A percentile compares a stretch with the other conserved stretches of the same genome.
These are phyloP conservation scores for Arge pagana DNA, from an alignment of 2,888 invertebrate species.

Conservation along the genomic window DNA sequence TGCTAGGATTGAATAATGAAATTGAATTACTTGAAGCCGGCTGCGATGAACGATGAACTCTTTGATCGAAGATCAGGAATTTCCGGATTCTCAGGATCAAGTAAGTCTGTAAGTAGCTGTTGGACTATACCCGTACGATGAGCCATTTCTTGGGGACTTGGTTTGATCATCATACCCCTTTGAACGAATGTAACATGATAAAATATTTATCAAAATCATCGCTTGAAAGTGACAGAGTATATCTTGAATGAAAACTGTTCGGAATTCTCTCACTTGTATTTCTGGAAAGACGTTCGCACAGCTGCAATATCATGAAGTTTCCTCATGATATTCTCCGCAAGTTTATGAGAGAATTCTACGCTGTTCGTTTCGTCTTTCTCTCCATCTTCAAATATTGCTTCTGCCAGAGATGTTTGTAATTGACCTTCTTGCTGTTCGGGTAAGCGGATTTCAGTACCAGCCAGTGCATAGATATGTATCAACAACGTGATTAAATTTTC, in stretches of 20 bases:
- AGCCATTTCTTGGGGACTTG: conserved; percentile 60
- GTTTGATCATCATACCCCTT: conserved; percentile 60
- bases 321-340: conserved; percentile 49
- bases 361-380: conserved; percentile 49
- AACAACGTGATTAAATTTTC: conserved; percentile 66
- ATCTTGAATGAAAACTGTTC: background rate
- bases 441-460: conserved; percentile 64
- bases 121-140: conserved; percentile 64
- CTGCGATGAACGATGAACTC: conserved; percentile 65
- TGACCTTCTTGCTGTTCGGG: conserved; percentile 61
- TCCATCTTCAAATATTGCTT: conserved; percentile 66
- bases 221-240: background rate
- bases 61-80: conserved; percentile 65
- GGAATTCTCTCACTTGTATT: conserved; percentile 55
- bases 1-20: background rate
- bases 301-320: conserved; percentile 54
- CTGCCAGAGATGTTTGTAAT: conserved; percentile 60
- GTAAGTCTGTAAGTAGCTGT: conserved; percentile 65
- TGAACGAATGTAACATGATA: conserved; percentile 35
- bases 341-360: conserved; percentile 50
- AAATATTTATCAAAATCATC: conserved; percentile 29
- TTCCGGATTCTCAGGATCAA: conserved; percentile 65
- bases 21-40: conserved; percentile 66
- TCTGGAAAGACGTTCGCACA: conserved; percentile 53
- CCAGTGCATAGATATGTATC: conserved; percentile 66